Evolutionary conservation across 1,140 invertebrate genomes (phyloP).

Genomic region (Bombus consobrinus): DNA sequence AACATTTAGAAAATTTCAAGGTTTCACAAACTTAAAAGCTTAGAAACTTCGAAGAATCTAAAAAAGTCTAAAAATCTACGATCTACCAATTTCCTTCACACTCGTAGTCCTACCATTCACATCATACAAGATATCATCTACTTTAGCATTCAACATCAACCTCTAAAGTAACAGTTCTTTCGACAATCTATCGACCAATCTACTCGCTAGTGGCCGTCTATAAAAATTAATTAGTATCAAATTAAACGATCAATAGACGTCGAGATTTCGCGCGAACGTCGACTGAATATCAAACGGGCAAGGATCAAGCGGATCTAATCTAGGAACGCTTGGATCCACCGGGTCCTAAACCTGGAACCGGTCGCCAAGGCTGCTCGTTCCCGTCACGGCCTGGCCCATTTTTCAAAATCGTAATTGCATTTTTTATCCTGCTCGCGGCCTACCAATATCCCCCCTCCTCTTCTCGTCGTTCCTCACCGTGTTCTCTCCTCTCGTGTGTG

Average conservation of each 20-base stretch:
- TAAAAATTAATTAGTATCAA: constrained; percentile 13
- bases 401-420: constrained; percentile 83
- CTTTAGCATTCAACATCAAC: background rate
- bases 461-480: constrained; percentile 40
- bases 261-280: background rate
- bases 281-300: background rate
- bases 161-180: background rate
- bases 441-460: background rate
- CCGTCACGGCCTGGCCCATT: constrained; percentile 72
- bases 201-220: too few species aligned
- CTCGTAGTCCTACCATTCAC: too few species aligned
- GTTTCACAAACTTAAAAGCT: too few species aligned
- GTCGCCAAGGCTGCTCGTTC: constrained; percentile 55
- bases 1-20: too few species aligned
- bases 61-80: too few species aligned
- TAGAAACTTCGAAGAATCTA: too few species aligned
- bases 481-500: constrained; percentile 5
- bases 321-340: constrained; percentile 13
- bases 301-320: constrained; percentile 44
- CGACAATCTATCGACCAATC: background rate
- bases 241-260: background rate
- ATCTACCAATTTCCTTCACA: too few species aligned
- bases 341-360: constrained; percentile 55
- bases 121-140: too few species aligned
- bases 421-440: constrained; percentile 74